These are phyloP conservation scores for Eupsilia transversa DNA, from an alignment of 2,888 invertebrate genomes.

Conservation along the genomic window DNA sequence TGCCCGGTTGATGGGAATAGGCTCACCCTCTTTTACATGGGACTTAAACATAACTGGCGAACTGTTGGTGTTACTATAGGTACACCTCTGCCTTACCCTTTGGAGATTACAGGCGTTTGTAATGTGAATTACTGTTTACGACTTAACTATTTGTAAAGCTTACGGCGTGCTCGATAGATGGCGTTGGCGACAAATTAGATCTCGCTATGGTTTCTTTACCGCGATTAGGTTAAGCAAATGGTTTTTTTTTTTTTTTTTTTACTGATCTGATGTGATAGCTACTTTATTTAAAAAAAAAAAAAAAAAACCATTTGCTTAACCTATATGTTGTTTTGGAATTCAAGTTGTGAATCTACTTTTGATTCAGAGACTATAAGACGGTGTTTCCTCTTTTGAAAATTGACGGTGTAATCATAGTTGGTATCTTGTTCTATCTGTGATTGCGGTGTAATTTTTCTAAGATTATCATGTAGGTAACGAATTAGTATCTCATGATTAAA, in stretches of 20 bases:
- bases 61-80: too few relatives aligned
- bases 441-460: not conserved
- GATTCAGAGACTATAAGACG: not conserved
- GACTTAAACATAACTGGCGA: not conserved
- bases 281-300: too few relatives aligned
- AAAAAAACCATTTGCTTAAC: too few relatives aligned
- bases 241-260: too few relatives aligned
- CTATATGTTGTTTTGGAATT: not conserved
- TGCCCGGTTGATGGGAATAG: not conserved
- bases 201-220: too few relatives aligned
- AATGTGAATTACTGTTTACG: not conserved
- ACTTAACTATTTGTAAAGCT: too few relatives aligned
- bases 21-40: not conserved
- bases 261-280: too few relatives aligned
- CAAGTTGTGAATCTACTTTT: not conserved
- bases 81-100: not conserved
- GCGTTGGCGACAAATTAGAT: too few relatives aligned
- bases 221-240: too few relatives aligned
- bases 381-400: not conserved
- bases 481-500: not conserved
- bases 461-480: not conserved
- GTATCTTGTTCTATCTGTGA: not conserved
- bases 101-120: not conserved
- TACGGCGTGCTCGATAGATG: too few relatives aligned
- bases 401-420: not conserved